Base-by-base conservation (phyloP, 2,113 vertebrate genomes). In the Cephalopterus ornatus region DNA sequence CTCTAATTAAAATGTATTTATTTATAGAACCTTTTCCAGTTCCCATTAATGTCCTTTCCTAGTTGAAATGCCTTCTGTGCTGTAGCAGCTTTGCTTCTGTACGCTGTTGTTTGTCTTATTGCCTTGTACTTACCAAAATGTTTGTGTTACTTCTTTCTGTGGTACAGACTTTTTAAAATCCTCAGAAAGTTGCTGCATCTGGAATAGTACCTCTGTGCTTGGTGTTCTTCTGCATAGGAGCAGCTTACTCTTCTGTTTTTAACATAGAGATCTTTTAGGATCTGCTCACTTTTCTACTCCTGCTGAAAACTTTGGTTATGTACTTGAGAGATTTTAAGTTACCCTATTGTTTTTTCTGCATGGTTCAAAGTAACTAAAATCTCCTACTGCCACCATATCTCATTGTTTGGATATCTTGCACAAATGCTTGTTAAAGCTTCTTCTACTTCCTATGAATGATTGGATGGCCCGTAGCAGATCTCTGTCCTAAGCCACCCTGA, bases 1-100 rank as follows among this genome's bases (percentile, higher is more conserved):
- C 95, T 95, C 77, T 93, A 89, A 95, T 94, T 92, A 95, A 84
- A 72, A 70, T 24, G 5, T 94, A 94, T 93, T 96, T 93, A 89
- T 96, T 96, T 93, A 89, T 96, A 97, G 89, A 96, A 73, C 41
- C 42, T 79, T 88, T 89, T 53, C 56, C 37, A 72, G 76, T 89
- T 95, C 89, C 87, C 32, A 0, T 56, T 87, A 56, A 52, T 85
- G 65, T 72, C 52, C 53, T 78, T 92, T 92, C 42, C 61, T 84
- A 27, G 47, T 10, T 92, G 61, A 75, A 92, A 37, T 26, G 6
- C 35, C 33, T 56, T 71, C 58, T 76, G 66, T 44, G 47, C 33
- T 65, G 24, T 26, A 56, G 56, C 39, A 85, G 65, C 26, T 77
- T 61, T 89, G 35, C 23, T 91, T 76, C 39, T 92, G 11, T 81